These are phyloP conservation scores for Terrapene triunguis DNA, from an alignment of 2,113 vertebrate species.

Conservation along the genomic window DNA sequence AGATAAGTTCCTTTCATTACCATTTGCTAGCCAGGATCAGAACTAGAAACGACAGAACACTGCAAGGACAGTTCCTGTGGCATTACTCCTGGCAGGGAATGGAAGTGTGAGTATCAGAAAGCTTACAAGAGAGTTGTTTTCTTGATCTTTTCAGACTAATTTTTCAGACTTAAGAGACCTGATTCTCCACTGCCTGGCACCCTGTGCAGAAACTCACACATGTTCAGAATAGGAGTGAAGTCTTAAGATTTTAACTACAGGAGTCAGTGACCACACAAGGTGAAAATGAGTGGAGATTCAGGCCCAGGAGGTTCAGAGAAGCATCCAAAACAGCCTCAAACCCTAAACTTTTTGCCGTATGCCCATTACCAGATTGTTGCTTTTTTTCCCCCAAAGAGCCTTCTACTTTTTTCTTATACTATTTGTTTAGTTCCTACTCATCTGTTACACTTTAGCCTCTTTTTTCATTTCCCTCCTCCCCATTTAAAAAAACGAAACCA, in stretches of 20 bases:
- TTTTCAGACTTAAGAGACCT: neutral
- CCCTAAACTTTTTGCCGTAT: constrained; percentile 30
- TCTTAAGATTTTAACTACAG: neutral
- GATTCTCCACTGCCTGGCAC: neutral
- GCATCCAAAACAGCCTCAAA: constrained; percentile 24
- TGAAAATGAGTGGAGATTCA: constrained; percentile 14
- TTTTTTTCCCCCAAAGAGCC: constrained; percentile 42
- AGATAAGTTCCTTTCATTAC: neutral
- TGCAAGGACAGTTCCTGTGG: neutral
- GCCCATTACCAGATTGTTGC: constrained; percentile 45
- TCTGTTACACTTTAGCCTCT: constrained; percentile 58
- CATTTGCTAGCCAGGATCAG: neutral
- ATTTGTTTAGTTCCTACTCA: constrained; percentile 33
- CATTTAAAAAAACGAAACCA: neutral
- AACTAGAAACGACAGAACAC: neutral
- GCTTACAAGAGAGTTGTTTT: neutral
- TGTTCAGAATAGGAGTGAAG: neutral
- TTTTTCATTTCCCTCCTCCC: constrained; percentile 58
- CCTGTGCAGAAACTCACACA: neutral
- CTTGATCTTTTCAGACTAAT: neutral
- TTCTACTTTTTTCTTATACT: neutral
- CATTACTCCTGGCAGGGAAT: neutral
- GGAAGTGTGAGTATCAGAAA: neutral
- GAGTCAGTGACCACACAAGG: constrained; percentile 23
- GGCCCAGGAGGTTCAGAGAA: neutral